A percentile compares a stretch with the other conserved stretches of the same genome.
phyloP scores from a whole-genome alignment of 1,140 invertebrate genomes.

The Drosophila cardini region DNA sequence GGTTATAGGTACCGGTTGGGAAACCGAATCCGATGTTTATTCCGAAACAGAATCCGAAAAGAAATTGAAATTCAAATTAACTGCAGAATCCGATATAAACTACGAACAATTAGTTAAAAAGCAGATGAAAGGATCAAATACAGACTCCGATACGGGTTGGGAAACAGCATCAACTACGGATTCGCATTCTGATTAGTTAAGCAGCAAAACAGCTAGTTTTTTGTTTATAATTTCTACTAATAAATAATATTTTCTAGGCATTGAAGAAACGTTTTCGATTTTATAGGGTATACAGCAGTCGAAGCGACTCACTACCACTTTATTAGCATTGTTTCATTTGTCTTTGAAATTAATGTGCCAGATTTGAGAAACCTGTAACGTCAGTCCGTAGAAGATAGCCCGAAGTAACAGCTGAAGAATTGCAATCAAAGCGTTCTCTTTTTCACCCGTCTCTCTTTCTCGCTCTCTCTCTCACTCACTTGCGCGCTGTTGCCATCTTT shows the following conservation, averaged over 20 bases:
- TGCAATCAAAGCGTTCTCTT: conserved; percentile 49
- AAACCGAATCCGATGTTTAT: too few relatives aligned
- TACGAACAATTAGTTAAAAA: too few relatives aligned
- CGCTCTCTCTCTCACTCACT: conserved; percentile 2
- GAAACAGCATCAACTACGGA: too few relatives aligned
- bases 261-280: too few relatives aligned
- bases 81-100: too few relatives aligned
- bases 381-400: conserved; percentile 66
- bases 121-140: too few relatives aligned
- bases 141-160: too few relatives aligned
- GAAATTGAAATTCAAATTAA: too few relatives aligned
- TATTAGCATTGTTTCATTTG: conserved; percentile 73
- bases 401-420: conserved; percentile 62
- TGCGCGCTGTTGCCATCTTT: conserved; percentile 47
- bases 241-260: background rate
- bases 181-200: too few relatives aligned
- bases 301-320: background rate
- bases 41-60: too few relatives aligned
- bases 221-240: background rate
- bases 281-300: conserved; percentile 44
- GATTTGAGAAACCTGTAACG: conserved; percentile 77
- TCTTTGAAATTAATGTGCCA: conserved; percentile 79
- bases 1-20: background rate
- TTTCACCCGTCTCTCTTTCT: conserved; percentile 4
- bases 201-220: too few relatives aligned